Base-by-base conservation (phyloP, 2,797 vertebrate species). In the Erpetoichthys calabaricus region DNA sequence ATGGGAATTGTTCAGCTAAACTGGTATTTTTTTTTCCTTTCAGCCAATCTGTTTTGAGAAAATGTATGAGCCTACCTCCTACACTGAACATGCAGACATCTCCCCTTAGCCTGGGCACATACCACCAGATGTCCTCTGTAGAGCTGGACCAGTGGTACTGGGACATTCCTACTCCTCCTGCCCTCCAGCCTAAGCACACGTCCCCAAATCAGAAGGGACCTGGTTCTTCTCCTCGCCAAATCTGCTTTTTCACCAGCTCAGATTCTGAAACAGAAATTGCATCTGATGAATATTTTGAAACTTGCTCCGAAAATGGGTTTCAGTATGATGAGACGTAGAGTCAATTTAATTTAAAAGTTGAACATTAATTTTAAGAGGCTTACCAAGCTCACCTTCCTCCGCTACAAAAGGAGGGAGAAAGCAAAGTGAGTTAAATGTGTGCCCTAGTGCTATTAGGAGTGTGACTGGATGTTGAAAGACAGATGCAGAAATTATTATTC, bases 131-230 rank as follows among this genome's bases (percentile, higher is more conserved):
- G 6, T 87, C 86, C 57, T 65, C 79, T 51, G 60, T 72, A 0
- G 76, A 83, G 57, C 80, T 89, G 5, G 80, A 83, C 44, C 65
- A 71, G 10, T 83, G 72, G 75, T 76, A 81, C 63, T 86, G 80
- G 84, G 79, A 83, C 56, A 76, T 78, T 47, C 72, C 78, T 2
- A 61, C 57, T 42, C 69, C 72, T 45, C 51, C 62, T 62, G 64
- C 50, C 43, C 69, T 51, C 9, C 58, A 25, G 25, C 4, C 59
- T 41, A 56, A 65, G 41, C 62, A 57, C 10, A 42, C 45, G 66
- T 62, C 53, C 50, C 55, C 52, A 53, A 44, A 8, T 51, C 2
- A 3, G 8, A n/a, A 5, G 5, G 45, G 52, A 3, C 9, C 47
- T 6, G 56, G 50, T 6, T 46, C 70, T 6, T 65, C 73, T 1